phyloP scores from a whole-genome alignment of 2,113 vertebrate species.

The Cygnus atratus region DNA sequence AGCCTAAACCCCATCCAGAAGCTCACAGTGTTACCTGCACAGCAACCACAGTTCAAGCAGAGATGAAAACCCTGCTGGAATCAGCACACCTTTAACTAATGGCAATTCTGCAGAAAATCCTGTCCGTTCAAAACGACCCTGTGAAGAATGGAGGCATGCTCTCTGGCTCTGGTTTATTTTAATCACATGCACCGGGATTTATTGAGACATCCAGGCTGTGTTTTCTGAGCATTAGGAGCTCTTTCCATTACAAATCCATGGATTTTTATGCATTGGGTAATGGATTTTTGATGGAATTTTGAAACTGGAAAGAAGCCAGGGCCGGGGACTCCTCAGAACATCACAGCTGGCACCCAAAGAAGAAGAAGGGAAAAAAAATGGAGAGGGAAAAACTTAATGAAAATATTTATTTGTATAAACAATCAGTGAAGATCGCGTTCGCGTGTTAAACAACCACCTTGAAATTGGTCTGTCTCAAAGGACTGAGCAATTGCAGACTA shows the following conservation, averaged over 20 bases:
- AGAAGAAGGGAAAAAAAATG: not conserved
- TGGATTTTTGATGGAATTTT: slow-evolving; percentile 67
- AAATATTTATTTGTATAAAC: slow-evolving; percentile 75
- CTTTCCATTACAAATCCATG: slow-evolving; percentile 51
- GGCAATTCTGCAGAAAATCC: slow-evolving; percentile 55
- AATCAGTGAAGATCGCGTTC: slow-evolving; percentile 68
- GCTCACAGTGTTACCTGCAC: not conserved
- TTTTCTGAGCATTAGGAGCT: slow-evolving; percentile 64
- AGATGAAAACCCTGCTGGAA: not conserved
- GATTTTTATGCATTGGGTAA: slow-evolving; percentile 60
- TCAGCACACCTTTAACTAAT: slow-evolving; percentile 43
- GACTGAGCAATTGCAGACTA: slow-evolving; percentile 72
- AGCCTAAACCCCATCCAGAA: not conserved
- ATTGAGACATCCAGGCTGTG: slow-evolving; percentile 55
- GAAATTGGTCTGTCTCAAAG: slow-evolving; percentile 76
- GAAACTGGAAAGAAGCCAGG: slow-evolving; percentile 45
- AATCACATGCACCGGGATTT: slow-evolving; percentile 57
- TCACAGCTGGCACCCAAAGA: not conserved
- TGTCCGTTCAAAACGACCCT: slow-evolving; percentile 7
- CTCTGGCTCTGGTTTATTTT: not conserved
- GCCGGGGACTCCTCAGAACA: not conserved
- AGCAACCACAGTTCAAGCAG: not conserved
- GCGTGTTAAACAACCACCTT: slow-evolving; percentile 80
- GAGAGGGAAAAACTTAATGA: slow-evolving; percentile 48
- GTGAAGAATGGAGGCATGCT: not conserved